A percentile compares a stretch with the other conserved stretches of the same genome.
These are phyloP conservation scores for Pseudomyrmex gracilis DNA, from an alignment of 1,140 invertebrate species.

Conservation along the genomic window DNA sequence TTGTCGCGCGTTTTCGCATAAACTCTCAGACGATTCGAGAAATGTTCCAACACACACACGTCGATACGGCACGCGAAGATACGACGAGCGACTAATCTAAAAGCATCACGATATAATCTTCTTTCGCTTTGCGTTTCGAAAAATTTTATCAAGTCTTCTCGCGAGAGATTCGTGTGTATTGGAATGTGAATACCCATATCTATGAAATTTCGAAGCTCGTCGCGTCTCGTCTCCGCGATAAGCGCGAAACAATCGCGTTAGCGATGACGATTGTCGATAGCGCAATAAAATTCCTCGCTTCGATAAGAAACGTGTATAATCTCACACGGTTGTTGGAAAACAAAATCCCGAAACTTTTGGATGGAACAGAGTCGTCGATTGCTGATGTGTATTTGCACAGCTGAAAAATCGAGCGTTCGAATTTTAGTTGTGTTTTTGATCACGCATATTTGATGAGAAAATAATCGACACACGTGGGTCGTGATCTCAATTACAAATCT, in stretches of 20 bases:
- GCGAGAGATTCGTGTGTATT: not conserved
- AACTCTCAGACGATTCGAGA: not conserved
- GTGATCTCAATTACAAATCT: no score
- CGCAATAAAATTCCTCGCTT: no score
- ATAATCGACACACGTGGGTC: no score
- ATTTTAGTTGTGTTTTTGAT: no score
- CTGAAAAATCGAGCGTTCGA: no score
- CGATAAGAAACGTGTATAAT: no score
- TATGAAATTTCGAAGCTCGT: not conserved
- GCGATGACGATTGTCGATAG: not conserved
- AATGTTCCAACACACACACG: not conserved
- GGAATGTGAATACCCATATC: constrained; percentile 3
- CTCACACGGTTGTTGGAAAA: no score
- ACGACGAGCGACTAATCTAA: constrained; percentile 20
- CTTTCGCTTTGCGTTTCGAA: not conserved
- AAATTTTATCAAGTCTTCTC: constrained; percentile 17
- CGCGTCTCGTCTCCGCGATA: constrained; percentile 5
- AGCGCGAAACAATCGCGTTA: not conserved
- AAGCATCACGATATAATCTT: not conserved
- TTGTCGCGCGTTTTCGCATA: not conserved
- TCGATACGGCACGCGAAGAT: not conserved
- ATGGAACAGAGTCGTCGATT: no score
- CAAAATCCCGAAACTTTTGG: no score
- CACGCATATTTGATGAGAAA: no score
- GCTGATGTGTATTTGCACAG: no score